These are phyloP conservation scores for Peucedramus taeniatus DNA, from an alignment of 2,113 vertebrate genomes.

Conservation along the genomic window DNA sequence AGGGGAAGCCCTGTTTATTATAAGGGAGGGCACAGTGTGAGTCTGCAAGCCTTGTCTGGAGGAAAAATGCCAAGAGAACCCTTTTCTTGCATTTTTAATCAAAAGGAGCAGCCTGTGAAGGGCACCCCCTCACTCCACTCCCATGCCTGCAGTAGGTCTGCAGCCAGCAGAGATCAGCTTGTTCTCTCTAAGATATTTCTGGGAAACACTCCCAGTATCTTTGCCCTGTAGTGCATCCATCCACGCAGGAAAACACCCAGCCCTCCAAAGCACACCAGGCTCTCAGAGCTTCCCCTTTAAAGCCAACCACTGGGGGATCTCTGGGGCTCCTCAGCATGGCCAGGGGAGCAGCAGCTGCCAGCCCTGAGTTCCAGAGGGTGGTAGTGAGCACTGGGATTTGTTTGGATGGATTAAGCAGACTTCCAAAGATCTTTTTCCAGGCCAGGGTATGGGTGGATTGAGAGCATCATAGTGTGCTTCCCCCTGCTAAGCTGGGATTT, in stretches of 20 bases:
- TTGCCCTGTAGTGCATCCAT: background rate
- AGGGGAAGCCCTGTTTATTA: background rate
- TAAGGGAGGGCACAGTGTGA: background rate
- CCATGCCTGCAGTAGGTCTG: background rate
- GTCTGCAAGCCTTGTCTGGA: background rate
- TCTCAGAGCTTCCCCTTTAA: background rate
- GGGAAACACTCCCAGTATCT: background rate
- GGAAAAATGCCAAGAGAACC: background rate
- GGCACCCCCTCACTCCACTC: background rate
- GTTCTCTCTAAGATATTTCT: background rate
- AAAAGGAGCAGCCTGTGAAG: background rate
- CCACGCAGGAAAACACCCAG: background rate
- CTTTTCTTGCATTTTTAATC: background rate
- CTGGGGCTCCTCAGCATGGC: background rate
- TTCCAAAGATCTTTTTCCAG: background rate
- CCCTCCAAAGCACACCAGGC: background rate
- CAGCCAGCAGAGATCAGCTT: background rate
- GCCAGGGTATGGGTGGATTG: background rate
- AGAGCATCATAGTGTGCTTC: background rate
- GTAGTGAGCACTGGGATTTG: background rate
- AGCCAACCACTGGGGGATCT: background rate
- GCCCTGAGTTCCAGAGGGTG: background rate
- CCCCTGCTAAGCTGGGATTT: background rate
- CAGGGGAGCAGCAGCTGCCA: background rate
- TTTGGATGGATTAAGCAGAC: background rate